Base-by-base conservation (phyloP, 1,140 invertebrate species). In the Drosophila melanica region DNA sequence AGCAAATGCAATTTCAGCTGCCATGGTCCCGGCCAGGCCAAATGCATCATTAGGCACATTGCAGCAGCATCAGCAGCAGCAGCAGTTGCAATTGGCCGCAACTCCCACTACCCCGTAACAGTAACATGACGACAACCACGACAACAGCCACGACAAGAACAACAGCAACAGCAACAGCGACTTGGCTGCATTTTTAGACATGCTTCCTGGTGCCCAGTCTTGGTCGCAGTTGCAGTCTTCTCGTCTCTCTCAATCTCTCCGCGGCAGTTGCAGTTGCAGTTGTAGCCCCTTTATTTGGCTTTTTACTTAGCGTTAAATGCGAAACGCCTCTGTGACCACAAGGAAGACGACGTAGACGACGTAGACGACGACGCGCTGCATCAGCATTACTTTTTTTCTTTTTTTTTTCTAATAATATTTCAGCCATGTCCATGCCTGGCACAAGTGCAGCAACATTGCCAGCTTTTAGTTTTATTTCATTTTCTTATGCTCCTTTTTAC, bases 251-350 rank as follows among this genome's bases (percentile, higher is more conserved):
- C 27, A 27, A 27, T 27, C 27, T 27, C 23, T 5, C 23, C 14
- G 1, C 33, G 45, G 27, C 65, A 42, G 23, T 51, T 57, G 60
- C 62, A 44, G 18, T 27, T 27, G 23, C 23, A 27, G 23, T 42
- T 12, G 35, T 14, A 23, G 67, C 50, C 59, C 37, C 64, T 86
- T 75, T 87, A 87, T 87, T 86, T 86, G 81, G 71, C 69, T 75
- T 82, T 77, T 78, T 81, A 81, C 82, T 86, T 86, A 75, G 74
- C 81, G 78, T 65, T 71, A 86, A 77, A 85, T 80, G 81, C 69
- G 39, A 58, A 75, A 86, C 77, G 79, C 79, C 80, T 58, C 63
- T 79, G 66, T 58, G 76, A 82, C 79, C 74, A 82, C 50, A 66
- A 64, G 57, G 30, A 23, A 58, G 53, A 53, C 48, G 23, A 37